Evolutionary conservation across 2,888 invertebrate genomes (phyloP).

Genomic region (Cantharis flavilabris): DNA sequence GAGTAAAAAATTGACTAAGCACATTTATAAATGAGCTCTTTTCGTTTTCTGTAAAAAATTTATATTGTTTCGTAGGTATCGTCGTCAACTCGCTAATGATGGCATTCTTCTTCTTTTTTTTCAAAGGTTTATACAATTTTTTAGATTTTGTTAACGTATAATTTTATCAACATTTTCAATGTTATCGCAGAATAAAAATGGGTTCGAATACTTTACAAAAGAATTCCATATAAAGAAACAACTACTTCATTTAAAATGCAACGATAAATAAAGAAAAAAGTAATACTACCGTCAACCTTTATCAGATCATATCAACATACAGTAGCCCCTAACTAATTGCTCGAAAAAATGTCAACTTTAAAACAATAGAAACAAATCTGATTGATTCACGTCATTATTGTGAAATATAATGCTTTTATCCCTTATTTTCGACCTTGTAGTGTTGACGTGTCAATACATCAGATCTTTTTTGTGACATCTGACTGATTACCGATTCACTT

Average conservation of each 20-base stretch:
- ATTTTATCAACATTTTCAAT: constrained; percentile 1
- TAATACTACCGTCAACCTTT: constrained; percentile 32
- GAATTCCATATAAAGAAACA: constrained; percentile 26
- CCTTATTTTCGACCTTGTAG: constrained; percentile 36
- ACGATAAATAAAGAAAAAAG: constrained; percentile 23
- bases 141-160: background rate
- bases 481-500: constrained; percentile 30
- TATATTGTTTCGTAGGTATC: background rate
- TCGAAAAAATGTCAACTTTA: constrained; percentile 38
- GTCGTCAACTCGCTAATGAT: background rate
- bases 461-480: constrained; percentile 32
- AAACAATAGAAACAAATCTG: constrained; percentile 36
- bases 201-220: constrained; percentile 17
- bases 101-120: background rate
- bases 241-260: constrained; percentile 25
- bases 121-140: background rate
- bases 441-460: constrained; percentile 44
- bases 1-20: background rate
- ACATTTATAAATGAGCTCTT: background rate
- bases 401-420: constrained; percentile 47
- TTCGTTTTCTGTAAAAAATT: background rate
- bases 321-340: constrained; percentile 46
- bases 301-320: constrained; percentile 43
- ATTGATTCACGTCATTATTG: constrained; percentile 46
- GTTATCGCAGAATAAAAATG: constrained; percentile 16